phyloP scores from a whole-genome alignment of 1,140 invertebrate species.

The Sogatella furcifera region DNA sequence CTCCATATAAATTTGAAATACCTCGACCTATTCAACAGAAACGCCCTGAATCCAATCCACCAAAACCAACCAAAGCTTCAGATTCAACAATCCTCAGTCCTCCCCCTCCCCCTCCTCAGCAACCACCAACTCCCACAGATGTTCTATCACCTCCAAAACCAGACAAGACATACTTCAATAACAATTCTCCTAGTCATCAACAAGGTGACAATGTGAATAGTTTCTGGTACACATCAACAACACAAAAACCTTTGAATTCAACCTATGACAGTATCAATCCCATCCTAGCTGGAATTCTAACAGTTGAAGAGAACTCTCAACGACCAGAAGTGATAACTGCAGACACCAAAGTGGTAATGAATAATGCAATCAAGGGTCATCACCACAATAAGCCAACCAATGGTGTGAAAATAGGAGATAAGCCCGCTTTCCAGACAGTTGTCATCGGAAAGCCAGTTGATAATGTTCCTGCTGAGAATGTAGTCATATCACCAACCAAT shows the following conservation, averaged over 20 bases:
- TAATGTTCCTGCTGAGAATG: conserved; percentile 7
- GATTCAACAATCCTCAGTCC: not conserved
- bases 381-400: conserved; percentile 8
- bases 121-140: conserved; percentile 14
- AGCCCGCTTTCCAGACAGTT: conserved; percentile 19
- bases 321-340: conserved; percentile 26
- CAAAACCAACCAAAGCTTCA: conserved; percentile 12
- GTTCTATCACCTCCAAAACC: conserved; percentile 19
- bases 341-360: conserved; percentile 21
- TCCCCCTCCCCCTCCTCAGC: conserved; percentile 6
- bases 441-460: conserved; percentile 21
- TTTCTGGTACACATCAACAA: conserved; percentile 7
- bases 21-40: conserved; percentile 16
- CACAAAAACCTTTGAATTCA: conserved; percentile 9
- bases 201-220: conserved; percentile 4
- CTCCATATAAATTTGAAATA: conserved; percentile 29
- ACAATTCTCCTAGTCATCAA: conserved; percentile 5
- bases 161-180: conserved; percentile 6
- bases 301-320: conserved; percentile 18
- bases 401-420: conserved; percentile 2
- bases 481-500: conserved; percentile 10
- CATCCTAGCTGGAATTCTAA: conserved; percentile 17
- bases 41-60: conserved; percentile 8
- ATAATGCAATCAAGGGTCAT: conserved; percentile 18
- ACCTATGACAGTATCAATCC: conserved; percentile 17